These are phyloP conservation scores for Halictus quadricinctus DNA, from an alignment of 2,888 invertebrate species.

Conservation along the genomic window DNA sequence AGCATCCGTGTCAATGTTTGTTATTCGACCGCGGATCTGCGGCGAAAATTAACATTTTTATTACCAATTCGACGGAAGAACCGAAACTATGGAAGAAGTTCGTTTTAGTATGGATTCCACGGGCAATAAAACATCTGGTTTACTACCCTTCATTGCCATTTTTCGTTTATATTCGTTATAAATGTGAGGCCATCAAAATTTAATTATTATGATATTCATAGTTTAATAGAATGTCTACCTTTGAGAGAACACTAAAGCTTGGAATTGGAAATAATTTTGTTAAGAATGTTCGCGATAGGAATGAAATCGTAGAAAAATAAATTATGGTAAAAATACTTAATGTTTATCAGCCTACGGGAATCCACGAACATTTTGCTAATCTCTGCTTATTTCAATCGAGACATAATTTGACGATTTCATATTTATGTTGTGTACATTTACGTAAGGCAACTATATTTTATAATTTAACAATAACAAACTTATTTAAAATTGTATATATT, in stretches of 20 bases:
- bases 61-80: not conserved
- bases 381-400: too few relatives aligned
- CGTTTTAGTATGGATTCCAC: not conserved
- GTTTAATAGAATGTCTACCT: too few relatives aligned
- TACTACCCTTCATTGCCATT: not conserved
- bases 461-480: too few relatives aligned
- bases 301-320: too few relatives aligned
- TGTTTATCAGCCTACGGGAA: too few relatives aligned
- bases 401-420: too few relatives aligned
- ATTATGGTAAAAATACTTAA: too few relatives aligned
- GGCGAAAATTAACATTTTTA: not conserved
- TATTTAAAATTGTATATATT: too few relatives aligned
- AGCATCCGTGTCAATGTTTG: not conserved
- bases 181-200: not conserved
- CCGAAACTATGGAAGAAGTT: not conserved
- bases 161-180: not conserved
- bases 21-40: not conserved
- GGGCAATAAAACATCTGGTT: not conserved
- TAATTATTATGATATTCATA: not conserved
- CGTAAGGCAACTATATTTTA: too few relatives aligned
- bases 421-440: too few relatives aligned
- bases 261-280: not conserved
- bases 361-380: too few relatives aligned
- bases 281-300: too few relatives aligned
- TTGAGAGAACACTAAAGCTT: not conserved